Evolutionary conservation across 2,888 invertebrate species (phyloP), one percentile per base, ranked within the genome.

Genomic region (Epistrophella euchroma): DNA sequence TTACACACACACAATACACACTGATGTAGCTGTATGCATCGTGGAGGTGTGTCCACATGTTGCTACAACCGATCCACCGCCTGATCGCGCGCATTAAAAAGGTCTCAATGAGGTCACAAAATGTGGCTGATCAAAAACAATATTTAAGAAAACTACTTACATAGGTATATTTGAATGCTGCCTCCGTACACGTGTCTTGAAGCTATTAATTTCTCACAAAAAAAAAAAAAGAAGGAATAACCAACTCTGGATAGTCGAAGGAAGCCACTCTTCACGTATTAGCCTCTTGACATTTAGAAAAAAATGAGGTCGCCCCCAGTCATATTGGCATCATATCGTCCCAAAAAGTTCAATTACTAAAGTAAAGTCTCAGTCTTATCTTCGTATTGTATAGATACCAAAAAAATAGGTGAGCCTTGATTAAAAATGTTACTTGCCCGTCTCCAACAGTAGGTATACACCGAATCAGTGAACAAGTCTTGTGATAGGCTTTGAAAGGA

Each of bases 191-290:
- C 79, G 79, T 68, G 79, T 28, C 83, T 6, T 11, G 10, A 84
- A 74, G 60, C 81, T 74, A 77, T 71, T 81, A 70, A 74, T 76
- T 81, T 47, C 66, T 52, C 80, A 76, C 45, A 68, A 35, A 45
- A 28, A 25, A 64, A 73, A 28, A 28, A 47, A 32, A 43, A 58
- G 73, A 32, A 9, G n/a, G n/a, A 55, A 55, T 19, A 17, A 32
- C 17, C 17, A 56, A 56, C 25, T 56, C 68, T 64, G 60, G 40
- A 43, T 77, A 75, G 74, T 58, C 68, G 43, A 73, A 90, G 89
- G 91, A 90, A 91, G 90, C 91, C 90, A 90, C 89, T 90, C 89
- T 90, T 90, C 91, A 90, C 91, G 90, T 90, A 91, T 91, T 91
- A 91, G 90, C 91, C 91, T 91, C 88, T 89, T 91, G 91, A 90